Base-by-base conservation (phyloP, 2,113 vertebrate genomes). In the Xenus cinereus region DNA sequence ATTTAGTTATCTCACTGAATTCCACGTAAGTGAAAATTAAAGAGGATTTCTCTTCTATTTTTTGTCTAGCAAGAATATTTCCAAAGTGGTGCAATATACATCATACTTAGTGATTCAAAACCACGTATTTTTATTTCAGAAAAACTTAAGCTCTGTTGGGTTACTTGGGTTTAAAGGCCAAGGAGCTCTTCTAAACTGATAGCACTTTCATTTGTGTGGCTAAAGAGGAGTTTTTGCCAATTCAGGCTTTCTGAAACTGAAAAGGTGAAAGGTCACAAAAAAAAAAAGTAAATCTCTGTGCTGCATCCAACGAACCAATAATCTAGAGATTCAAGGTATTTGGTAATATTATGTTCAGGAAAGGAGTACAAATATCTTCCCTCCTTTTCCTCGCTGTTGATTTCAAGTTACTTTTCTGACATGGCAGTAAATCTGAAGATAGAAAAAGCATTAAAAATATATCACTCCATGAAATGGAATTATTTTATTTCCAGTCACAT, bases 401-500 rank as follows among this genome's bases (percentile, higher is more conserved):
- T 96, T 97, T 96, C 71, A 96, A 86, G 68, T 90, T 95, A 89
- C 45, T 95, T 95, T 95, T 78, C 89, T 94, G 90, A 92, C 41
- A 64, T 56, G 22, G 81, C 82, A 85, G 56, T 97, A 97, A 95
- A 97, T 92, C 67, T 85, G 63, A 95, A 97, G 72, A 77, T 24
- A 95, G 92, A 87, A 96, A 97, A 96, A 75, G 15, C 67, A 90
- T 64, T 94, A 90, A 96, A 97, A 97, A 95, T 76, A 92, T 78
- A 93, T 95, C 94, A 94, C 56, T 96, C 74, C 64, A 69, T 95
- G 73, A 97, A 97, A 93, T 85, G 43, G 76, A 97, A 97, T 98
- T 96, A 97, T 94, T 97, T 95, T 95, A 89, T 97, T 97, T 97
- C 80, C 80, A 97, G 92, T 69, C 64, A 92, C 43, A 91, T 95